Conservation (phyloP, 2,113 vertebrate species). For the Crotalus viridis region DNA sequence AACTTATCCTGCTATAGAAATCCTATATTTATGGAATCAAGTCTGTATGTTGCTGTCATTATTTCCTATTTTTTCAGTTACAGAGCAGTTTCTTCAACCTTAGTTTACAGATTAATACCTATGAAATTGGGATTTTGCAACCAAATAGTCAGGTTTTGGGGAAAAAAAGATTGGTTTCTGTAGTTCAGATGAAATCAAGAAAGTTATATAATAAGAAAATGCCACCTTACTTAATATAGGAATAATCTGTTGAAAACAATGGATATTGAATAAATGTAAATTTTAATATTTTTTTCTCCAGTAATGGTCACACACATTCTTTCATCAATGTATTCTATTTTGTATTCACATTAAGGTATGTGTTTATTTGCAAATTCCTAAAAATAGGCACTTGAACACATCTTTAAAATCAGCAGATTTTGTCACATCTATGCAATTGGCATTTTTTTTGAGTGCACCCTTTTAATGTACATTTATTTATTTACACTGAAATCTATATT, state of each 20-base stretch:
- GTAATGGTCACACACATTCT: neutral
- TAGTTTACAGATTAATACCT: conserved; percentile 11
- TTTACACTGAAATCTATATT: neutral
- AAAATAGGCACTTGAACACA: neutral
- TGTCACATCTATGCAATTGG: neutral
- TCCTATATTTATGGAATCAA: neutral
- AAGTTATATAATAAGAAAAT: neutral
- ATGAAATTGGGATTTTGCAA: neutral
- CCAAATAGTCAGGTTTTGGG: neutral
- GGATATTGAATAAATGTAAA: neutral
- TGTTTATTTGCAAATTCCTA: neutral
- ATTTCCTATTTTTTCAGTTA: conserved; percentile 10
- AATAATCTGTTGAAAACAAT: neutral
- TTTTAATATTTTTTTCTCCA: neutral
- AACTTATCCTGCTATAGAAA: conserved; percentile 19
- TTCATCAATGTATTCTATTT: neutral
- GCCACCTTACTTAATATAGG: neutral
- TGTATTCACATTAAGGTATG: neutral
- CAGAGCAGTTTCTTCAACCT: conserved; percentile 3
- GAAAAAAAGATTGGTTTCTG: neutral
- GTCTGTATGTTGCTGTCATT: neutral
- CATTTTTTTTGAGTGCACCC: neutral
- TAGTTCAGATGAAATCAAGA: neutral
- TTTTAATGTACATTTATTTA: neutral
- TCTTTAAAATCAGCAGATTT: neutral